These are phyloP conservation scores for Drosophila trapezifrons DNA, from an alignment of 1,140 invertebrate species.

Conservation along the genomic window DNA sequence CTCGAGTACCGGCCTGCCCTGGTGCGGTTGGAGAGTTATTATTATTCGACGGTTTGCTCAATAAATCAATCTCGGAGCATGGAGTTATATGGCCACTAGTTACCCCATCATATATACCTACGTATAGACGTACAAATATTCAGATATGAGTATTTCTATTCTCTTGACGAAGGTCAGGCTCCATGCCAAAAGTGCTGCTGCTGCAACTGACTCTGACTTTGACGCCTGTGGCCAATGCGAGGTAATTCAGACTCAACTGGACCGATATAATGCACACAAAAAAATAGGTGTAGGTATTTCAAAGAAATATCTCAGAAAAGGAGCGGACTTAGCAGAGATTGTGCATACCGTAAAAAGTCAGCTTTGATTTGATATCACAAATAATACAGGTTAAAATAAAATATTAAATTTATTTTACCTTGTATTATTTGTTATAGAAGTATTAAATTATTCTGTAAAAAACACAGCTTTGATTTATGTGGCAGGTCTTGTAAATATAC, in stretches of 20 bases:
- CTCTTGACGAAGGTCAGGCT: slow-evolving; percentile 69
- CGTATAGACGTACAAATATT: slow-evolving; percentile 15
- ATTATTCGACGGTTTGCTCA: slow-evolving; percentile 42
- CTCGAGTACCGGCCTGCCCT: slow-evolving; percentile 6
- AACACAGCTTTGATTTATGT: too few relatives aligned
- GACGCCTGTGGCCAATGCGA: slow-evolving; percentile 57
- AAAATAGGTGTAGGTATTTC: neutral
- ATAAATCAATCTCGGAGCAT: slow-evolving; percentile 40
- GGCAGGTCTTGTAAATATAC: too few relatives aligned
- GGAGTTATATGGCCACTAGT: slow-evolving; percentile 18
- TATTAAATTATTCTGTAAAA: too few relatives aligned
- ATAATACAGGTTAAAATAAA: neutral
- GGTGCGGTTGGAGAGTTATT: slow-evolving; percentile 41
- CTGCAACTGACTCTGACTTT: slow-evolving; percentile 36
- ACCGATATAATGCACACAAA: slow-evolving; percentile 17
- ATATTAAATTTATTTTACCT: too few relatives aligned
- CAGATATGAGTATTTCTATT: slow-evolving; percentile 55
- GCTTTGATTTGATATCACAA: neutral
- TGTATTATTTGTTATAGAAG: too few relatives aligned
- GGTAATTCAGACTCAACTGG: slow-evolving; percentile 39
- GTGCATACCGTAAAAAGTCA: neutral
- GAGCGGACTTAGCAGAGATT: neutral
- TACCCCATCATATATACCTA: slow-evolving; percentile 23
- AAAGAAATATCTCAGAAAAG: neutral
- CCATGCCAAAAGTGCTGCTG: slow-evolving; percentile 44